Base-by-base conservation (phyloP, 2,797 vertebrate species). In the Thamnophis elegans region DNA sequence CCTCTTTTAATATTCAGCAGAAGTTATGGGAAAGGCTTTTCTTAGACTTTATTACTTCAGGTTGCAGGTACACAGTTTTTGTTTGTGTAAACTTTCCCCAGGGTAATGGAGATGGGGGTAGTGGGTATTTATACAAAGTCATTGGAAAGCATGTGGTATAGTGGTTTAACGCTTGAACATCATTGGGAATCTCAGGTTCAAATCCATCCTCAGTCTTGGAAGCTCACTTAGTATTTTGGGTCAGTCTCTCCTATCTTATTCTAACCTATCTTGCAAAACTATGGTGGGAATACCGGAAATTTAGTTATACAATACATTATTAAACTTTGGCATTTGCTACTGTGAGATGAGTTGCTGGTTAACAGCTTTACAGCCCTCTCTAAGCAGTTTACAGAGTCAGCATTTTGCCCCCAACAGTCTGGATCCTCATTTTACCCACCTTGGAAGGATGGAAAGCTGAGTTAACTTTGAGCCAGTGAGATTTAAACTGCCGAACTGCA, bases 21-120 rank as follows among this genome's bases (percentile, higher is more conserved):
- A 90, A 89, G 7, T 82, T 92, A 85, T 62, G 65, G 56, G 60
- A 86, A 53, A 91, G 25, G 42, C 36, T 88, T 32, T 85, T 90
- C 53, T 54, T 90, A 10, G 14, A 25, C 47, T 47, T 22, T 28
- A 28, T 42, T 25, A 12, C 20, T 54, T 86, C 8, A 25, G 42
- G 12, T 25, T 87, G 59, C 16, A 87, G 85, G 22, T 65, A 18
- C 47, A 53, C 8, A 26, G 5, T 18, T 28, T 65, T 55, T 87
- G 51, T 42, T 78, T 42, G 32, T 78, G 18, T 78, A 73, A 36
- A 73, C 68, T 42, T 42, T 78, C 68, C 32, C 20, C 16, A 4
- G 18, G 28, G 62, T 5, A 65, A 65, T 13, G 9, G 25, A 1
- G 12, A n/a, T 5, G 6, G n/a, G 36, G 13, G 2, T n/a, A 68